Percentiles rank a stretch among this genome's conserved stretches.
Evolutionary conservation across 2,113 vertebrate species (phyloP).

Genomic region (Channa maculata): DNA sequence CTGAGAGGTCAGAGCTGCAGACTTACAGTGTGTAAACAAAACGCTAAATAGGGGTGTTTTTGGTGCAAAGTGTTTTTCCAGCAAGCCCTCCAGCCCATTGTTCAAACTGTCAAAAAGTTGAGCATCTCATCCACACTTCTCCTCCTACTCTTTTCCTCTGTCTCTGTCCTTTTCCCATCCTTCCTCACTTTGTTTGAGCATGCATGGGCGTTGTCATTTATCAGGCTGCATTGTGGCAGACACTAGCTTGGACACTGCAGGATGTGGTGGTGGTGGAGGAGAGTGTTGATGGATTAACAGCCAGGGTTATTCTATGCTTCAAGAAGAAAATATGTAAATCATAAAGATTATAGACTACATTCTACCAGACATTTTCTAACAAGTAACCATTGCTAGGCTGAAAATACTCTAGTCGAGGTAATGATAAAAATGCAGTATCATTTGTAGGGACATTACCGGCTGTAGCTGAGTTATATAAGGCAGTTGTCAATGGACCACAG

Average conservation of each 20-base stretch:
- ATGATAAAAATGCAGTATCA: too few relatives aligned
- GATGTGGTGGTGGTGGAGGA: constrained; percentile 53
- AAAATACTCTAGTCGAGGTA: not conserved
- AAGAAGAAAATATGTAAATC: constrained; percentile 16
- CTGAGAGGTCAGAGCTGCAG: constrained; percentile 38
- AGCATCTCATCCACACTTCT: constrained; percentile 47
- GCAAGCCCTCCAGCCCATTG: constrained; percentile 55
- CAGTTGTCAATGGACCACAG: too few relatives aligned
- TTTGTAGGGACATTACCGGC: too few relatives aligned
- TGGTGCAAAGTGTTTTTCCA: constrained; percentile 57
- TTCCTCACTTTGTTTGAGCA: constrained; percentile 49
- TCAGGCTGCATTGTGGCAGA: constrained; percentile 54
- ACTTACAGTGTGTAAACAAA: constrained; percentile 47
- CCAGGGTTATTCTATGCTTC: not conserved
- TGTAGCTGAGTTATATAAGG: too few relatives aligned
- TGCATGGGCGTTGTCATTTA: constrained; percentile 43
- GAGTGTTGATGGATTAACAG: constrained; percentile 51
- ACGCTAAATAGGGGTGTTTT: constrained; percentile 37
- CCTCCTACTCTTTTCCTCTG: constrained; percentile 47
- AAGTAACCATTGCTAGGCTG: not conserved
- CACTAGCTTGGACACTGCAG: constrained; percentile 39
- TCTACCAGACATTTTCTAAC: not conserved
- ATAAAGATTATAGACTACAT: constrained; percentile 24
- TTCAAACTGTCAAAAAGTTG: constrained; percentile 64
- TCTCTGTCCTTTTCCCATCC: constrained; percentile 28